Evolutionary conservation across 2,888 invertebrate species (phyloP).

Genomic region (Tiliacea aurago): DNA sequence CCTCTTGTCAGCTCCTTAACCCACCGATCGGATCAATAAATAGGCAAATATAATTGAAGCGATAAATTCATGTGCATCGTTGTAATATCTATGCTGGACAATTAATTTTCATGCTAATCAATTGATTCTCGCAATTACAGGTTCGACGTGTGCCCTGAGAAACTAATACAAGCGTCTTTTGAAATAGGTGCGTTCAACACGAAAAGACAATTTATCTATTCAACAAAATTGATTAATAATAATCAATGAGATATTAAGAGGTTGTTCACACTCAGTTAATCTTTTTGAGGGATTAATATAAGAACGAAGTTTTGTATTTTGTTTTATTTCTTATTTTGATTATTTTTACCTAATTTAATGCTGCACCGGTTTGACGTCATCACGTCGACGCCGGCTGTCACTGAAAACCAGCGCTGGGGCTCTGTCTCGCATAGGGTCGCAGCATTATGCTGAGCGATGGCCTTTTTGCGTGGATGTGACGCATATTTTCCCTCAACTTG

Average conservation of each 20-base stretch:
- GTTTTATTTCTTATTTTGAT: no score
- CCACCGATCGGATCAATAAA: conserved; percentile 58
- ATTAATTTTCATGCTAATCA: conserved; percentile 83
- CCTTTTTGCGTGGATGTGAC: no score
- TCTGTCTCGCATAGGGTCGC: no score
- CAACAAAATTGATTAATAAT: conserved; percentile 56
- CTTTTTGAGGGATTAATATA: conserved; percentile 51
- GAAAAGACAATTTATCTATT: conserved; percentile 62
- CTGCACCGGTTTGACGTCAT: no score
- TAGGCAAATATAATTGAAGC: conserved; percentile 69
- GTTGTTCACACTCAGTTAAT: conserved; percentile 55
- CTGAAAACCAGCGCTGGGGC: no score
- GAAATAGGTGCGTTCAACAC: conserved; percentile 58
- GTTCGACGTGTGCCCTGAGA: conserved; percentile 76
- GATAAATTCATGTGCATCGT: conserved; percentile 71
- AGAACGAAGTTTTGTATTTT: no score
- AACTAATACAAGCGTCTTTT: conserved; percentile 64
- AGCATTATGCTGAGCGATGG: no score
- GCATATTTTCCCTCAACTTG: no score
- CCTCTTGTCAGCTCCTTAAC: no score
- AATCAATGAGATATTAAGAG: conserved; percentile 50
- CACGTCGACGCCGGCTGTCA: no score
- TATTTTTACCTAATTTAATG: no score
- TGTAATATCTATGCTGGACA: conserved; percentile 65
- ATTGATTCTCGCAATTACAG: conserved; percentile 80